These are phyloP conservation scores for Hippocampus guttulatus DNA, from an alignment of 2,113 vertebrate species.

Conservation along the genomic window DNA sequence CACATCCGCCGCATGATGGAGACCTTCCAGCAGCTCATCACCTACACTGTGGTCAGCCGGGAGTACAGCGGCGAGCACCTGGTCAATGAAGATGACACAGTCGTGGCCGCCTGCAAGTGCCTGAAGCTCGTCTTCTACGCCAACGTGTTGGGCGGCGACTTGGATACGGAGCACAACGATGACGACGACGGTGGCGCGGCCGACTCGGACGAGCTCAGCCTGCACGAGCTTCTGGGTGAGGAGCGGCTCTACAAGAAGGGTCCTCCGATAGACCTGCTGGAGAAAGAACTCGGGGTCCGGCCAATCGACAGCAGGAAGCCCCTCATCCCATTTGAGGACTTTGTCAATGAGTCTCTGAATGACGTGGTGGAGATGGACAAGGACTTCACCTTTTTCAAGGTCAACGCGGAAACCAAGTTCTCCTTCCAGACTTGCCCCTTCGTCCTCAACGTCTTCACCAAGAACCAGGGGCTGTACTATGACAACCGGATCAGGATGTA, in stretches of 20 bases:
- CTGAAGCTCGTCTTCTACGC: constrained; percentile 98
- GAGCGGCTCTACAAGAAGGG: constrained; percentile 91
- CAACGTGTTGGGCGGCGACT: constrained; percentile 87
- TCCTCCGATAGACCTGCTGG: constrained; percentile 86
- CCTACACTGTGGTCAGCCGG: constrained; percentile 94
- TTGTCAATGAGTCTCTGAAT: constrained; percentile 94
- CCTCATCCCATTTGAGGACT: constrained; percentile 92
- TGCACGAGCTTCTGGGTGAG: constrained; percentile 94
- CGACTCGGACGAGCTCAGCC: constrained; percentile 86
- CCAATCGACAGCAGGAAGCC: constrained; percentile 86
- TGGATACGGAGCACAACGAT: constrained; percentile 87
- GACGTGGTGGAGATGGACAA: constrained; percentile 99
- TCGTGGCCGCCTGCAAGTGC: constrained; percentile 94
- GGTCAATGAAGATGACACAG: constrained; percentile 92
- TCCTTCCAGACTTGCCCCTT: constrained; percentile 99
- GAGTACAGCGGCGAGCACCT: constrained; percentile 88
- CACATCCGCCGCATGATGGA: constrained; percentile 93
- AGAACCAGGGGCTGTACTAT: constrained; percentile 95
- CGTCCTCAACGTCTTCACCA: constrained; percentile 92
- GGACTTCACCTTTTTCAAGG: constrained; percentile 98
- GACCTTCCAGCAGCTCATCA: constrained; percentile 98
- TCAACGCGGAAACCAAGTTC: constrained; percentile 96
- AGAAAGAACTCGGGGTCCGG: constrained; percentile 90
- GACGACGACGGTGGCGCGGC: constrained; percentile 89
- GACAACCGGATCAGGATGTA: constrained; percentile 99